Evolutionary conservation across 2,113 vertebrate species (phyloP), one percentile per base, ranked within the genome.

Genomic region (Aegotheles bennettii): DNA sequence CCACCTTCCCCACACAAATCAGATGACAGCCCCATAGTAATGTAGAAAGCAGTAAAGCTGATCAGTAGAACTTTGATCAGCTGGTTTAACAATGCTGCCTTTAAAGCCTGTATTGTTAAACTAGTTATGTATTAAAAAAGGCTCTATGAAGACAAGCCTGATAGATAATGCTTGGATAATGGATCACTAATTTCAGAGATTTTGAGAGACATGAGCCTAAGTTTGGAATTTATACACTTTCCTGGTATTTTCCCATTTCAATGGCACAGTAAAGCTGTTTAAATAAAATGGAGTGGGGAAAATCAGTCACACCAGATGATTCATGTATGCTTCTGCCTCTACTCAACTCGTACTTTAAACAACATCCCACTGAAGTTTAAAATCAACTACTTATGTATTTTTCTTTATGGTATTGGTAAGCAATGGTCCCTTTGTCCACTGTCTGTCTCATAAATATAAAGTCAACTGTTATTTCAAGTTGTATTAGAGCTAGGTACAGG

Each of bases 291-390:
- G 60, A 85, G 45, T 51, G 48, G 64, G 50, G 76, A 20, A 87
- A 92, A 76, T 87, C 67, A 91, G 38, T 42, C 76, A 65, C 70
- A 81, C 70, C 91, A 96, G 90, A 93, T 97, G 95, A 97, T 97
- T 97, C 90, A 97, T 97, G 61, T 95, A 88, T 81, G 42, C 74
- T 73, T 95, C 90, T 95, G 84, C 70, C 78, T 92, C 81, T 86
- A 89, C 90, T 97, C 91, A 94, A 71, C 57, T 93, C 26, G 7
- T 95, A 89, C 94, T 96, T 97, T 95, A 96, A 97, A 96, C 94
- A 96, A 89, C 68, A 93, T 93, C 50, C 84, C 61, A 90, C 57
- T 97, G 96, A 96, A 81, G 71, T 91, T 94, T 84, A 91, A 92
- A 95, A 93, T 89, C 53, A 91, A 96, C 86, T 88, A 50, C 47